Evolutionary conservation across 2,113 vertebrate species (phyloP), one percentile per base, ranked within the genome.

Genomic region (Microcebus griseorufus): DNA sequence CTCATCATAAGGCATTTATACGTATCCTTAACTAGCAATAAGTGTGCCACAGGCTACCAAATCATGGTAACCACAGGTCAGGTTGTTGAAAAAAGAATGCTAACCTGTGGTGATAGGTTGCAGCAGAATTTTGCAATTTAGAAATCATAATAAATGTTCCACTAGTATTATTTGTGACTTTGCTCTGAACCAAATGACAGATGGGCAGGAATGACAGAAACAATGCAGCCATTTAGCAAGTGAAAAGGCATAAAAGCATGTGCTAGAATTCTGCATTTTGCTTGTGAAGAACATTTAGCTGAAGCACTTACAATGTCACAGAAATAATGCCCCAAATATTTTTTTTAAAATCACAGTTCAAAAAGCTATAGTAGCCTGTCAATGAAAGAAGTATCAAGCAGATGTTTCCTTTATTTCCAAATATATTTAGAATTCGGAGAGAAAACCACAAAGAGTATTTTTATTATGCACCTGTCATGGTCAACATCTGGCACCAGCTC

Each of bases 401-500:
- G 92, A 94, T 97, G 92, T 95, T 92, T 84, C 29, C 18, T 64
- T 96, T 95, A 73, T 97, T 97, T 96, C n/a, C 25, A 95, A 82
- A 93, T 94, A 79, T 51, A 90, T 94, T 96, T 97, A 92, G 37
- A 82, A 90, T 82, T 97, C 62, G 88, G 70, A 91, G 12, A 14
- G 22, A 95, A 97, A 93, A 42, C n/a, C 16, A 93, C 70, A 97
- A 94, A 67, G 86, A 22, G 0, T 58, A 86, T 62, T 89, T 62
- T 96, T 78, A 92, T 96, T 93, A 80, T 93, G 85, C 64, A 97
- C 65, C 87, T 86, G 88, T 80, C 64, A 32, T 0, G 0, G 95
- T 32, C 95, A 88, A 69, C 94, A 96, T 96, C 97, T 98, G 82
- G n/a, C 84, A 81, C 34, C 70, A 90, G 12, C 34, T 12, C 93